phyloP scores from a whole-genome alignment of 2,113 vertebrate species.

The Zosterops japonicus region DNA sequence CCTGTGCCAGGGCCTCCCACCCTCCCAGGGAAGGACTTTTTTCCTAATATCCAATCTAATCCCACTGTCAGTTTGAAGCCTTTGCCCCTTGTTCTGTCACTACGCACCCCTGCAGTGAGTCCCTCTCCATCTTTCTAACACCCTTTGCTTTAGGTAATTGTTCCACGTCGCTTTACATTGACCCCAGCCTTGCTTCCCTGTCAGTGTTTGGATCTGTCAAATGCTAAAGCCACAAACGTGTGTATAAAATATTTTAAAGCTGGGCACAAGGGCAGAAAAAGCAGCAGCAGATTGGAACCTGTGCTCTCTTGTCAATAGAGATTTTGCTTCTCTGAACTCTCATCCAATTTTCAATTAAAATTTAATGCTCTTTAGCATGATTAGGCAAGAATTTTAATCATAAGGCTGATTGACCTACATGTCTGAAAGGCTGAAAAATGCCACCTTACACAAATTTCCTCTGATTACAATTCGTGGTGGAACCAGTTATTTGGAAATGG shows the following conservation, averaged over 20 bases:
- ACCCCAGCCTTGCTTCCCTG: not conserved
- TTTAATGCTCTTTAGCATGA: slow-evolving; percentile 32
- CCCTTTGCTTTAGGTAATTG: not conserved
- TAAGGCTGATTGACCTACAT: not conserved
- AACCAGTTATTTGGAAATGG: not conserved
- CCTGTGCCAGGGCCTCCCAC: not conserved
- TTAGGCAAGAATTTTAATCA: slow-evolving; percentile 37
- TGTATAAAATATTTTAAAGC: not conserved
- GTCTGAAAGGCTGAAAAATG: not conserved
- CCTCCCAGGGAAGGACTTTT: not conserved
- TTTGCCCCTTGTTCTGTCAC: not conserved
- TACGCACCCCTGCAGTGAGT: accelerated
- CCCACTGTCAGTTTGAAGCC: not conserved
- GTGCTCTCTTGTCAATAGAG: not conserved
- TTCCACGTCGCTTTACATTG: not conserved
- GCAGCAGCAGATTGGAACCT: not conserved
- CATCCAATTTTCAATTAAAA: slow-evolving; percentile 44
- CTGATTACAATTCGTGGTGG: not conserved
- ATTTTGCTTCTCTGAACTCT: slow-evolving; percentile 25
- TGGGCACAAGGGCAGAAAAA: not conserved
- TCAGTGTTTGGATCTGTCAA: not conserved
- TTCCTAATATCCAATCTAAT: not conserved
- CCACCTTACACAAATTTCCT: not conserved
- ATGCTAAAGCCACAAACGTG: not conserved
- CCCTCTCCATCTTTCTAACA: too few species aligned